Base-by-base conservation (phyloP, 2,888 invertebrate genomes). In the Tricholauxania praeusta region DNA sequence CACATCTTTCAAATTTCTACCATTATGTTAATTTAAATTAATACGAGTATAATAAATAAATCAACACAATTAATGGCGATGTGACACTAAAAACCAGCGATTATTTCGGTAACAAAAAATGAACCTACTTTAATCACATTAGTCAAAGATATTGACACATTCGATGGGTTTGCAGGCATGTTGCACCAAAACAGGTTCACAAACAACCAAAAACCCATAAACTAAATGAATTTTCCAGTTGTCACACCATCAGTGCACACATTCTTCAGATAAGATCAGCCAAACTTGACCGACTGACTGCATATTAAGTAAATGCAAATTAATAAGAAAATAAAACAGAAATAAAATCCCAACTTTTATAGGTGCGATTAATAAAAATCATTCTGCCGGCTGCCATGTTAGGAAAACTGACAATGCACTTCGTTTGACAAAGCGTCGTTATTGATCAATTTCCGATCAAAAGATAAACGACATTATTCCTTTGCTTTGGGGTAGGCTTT, bases 401-500 rank as follows among this genome's bases (percentile, higher is more conserved):
- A 14, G 47, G 19, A 51, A 28, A 14, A 64, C 49, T 14, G 22
- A 47, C n/a, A 12, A 32, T 39, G 17, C 17, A 6, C 39, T 17
- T n/a, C n/a, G 51, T 39, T 64, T 49, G 64, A 64, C 64, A 64
- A 49, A 64, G 28, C 22, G 51, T 15, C 48, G 51, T 64, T 64
- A 64, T 64, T 64, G 64, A 64, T 64, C 64, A 64, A 64, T 64
- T 64, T 64, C 19, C 49, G 64, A 64, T 64, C 64, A 28, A 64
- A 22, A 48, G 64, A 64, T 64, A 64, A 51, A 22, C 51, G 64
- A 28, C 51, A 51, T 64, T 64, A 14, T 19, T 22, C 19, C 51
- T 49, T 28, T 14, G 14, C 39, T 39, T 51, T 49, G 51, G 51
- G 49, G 64, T 64, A 22, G 51, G 28, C 39, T 39, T 39, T 39